phyloP scores from a whole-genome alignment of 53 echinoderm and acorn worm genomes.

The Crossaster papposus region DNA sequence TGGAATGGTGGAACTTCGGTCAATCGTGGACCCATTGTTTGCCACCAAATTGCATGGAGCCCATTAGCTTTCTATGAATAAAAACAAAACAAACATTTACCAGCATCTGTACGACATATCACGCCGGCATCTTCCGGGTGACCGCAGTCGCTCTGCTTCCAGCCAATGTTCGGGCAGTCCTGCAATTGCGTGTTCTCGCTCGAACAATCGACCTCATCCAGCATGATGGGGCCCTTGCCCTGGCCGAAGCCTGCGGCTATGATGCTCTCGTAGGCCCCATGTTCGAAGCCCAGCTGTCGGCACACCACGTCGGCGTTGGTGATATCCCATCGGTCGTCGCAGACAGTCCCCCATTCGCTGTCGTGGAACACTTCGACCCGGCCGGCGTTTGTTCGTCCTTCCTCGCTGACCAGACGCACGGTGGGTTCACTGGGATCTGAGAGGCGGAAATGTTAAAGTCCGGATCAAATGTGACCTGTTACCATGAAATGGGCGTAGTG shows the following conservation, averaged over 20 bases:
- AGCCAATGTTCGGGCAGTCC: slow-evolving; percentile 44
- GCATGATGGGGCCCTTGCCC: slow-evolving; percentile 56
- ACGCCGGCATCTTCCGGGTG: slow-evolving; percentile 68
- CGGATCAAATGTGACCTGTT: too few relatives aligned
- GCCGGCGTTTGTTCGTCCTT: slow-evolving; percentile 31
- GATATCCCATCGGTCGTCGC: slow-evolving; percentile 54
- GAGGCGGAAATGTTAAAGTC: neutral
- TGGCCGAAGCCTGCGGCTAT: slow-evolving; percentile 43
- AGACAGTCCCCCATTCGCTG: slow-evolving; percentile 65
- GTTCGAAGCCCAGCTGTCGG: slow-evolving; percentile 66
- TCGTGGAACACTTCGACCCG: slow-evolving; percentile 65
- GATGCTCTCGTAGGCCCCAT: neutral
- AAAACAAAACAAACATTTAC: neutral
- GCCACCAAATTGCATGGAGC: neutral
- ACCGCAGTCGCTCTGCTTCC: slow-evolving; percentile 36
- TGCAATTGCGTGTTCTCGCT: slow-evolving; percentile 20
- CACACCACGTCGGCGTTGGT: slow-evolving; percentile 60
- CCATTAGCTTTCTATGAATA: neutral
- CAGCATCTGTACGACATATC: slow-evolving; percentile 25
- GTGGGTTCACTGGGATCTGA: slow-evolving; percentile 16
- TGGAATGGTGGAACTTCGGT: too few relatives aligned
- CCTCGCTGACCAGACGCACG: slow-evolving; percentile 23
- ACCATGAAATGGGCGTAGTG: too few relatives aligned
- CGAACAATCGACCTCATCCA: slow-evolving; percentile 65
- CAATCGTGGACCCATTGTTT: too few relatives aligned